Evolutionary conservation across 2,113 vertebrate species (phyloP).

Genomic region (Penelope pileata): DNA sequence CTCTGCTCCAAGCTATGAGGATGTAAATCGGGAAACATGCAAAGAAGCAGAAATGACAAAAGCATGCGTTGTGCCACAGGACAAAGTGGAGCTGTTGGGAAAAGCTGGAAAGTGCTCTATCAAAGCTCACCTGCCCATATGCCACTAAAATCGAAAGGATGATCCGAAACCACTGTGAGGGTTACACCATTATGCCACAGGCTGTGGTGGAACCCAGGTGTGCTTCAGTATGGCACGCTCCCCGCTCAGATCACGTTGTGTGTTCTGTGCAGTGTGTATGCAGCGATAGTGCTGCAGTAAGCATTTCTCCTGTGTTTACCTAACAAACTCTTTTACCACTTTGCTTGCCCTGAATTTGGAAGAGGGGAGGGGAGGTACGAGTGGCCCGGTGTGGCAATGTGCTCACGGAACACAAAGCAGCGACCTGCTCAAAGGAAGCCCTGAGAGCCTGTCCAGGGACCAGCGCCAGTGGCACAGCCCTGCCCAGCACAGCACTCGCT

Average conservation of each 20-base stretch:
- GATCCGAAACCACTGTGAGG: background rate
- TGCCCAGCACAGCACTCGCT: background rate
- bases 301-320: background rate
- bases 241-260: background rate
- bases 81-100: background rate
- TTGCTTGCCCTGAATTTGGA: background rate
- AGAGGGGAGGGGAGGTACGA: rapidly evolving
- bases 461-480: rapidly evolving
- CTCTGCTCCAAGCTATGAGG: background rate
- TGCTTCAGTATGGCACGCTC: rapidly evolving
- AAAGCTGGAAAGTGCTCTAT: background rate
- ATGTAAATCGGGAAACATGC: background rate
- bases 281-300: background rate
- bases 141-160: background rate
- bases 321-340: background rate
- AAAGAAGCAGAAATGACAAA: background rate
- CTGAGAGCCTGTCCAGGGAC: rapidly evolving
- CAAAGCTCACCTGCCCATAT: too few relatives aligned
- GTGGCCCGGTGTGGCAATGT: rapidly evolving
- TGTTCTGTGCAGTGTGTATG: background rate
- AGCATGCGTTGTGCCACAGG: background rate
- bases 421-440: too few relatives aligned
- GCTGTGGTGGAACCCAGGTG: rapidly evolving
- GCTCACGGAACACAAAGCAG: rapidly evolving
- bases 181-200: background rate